Evolutionary conservation across 2,113 vertebrate species (phyloP).

Genomic region (Dicrurus megarhynchus): DNA sequence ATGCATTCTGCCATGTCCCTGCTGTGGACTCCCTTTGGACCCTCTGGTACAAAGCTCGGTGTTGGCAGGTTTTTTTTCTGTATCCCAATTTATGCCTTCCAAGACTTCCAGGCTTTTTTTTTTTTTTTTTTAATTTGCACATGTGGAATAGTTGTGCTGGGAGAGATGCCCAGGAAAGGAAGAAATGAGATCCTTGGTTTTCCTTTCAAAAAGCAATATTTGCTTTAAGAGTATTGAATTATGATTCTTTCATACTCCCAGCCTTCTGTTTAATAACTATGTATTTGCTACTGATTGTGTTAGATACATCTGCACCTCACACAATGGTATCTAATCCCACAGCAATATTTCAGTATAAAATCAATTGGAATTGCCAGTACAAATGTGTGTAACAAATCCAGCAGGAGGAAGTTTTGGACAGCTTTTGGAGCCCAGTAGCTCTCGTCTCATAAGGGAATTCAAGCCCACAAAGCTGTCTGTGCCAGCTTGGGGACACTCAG

Average conservation of each 20-base stretch:
- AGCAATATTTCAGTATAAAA: not conserved
- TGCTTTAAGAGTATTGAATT: not conserved
- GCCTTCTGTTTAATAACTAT: not conserved
- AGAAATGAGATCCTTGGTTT: not conserved
- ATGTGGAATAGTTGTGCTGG: not conserved
- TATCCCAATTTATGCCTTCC: not conserved
- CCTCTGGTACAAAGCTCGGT: not conserved
- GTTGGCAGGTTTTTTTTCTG: not conserved
- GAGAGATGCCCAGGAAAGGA: not conserved
- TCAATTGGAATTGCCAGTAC: not conserved
- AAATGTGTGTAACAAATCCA: not conserved
- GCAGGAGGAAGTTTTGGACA: not conserved
- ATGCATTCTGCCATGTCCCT: constrained; percentile 74
- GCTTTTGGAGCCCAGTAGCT: not conserved
- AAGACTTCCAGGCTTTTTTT: not conserved
- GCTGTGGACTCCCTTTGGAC: constrained; percentile 29
- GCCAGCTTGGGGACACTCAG: not conserved
- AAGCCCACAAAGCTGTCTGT: not conserved
- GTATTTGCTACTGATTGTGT: not conserved
- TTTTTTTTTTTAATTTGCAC: not conserved
- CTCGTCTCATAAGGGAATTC: not conserved
- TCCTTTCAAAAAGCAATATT: not conserved
- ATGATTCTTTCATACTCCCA: not conserved
- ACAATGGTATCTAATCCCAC: not conserved
- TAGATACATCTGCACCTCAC: not conserved